A percentile compares a stretch with the other conserved stretches of the same genome.
phyloP scores from a whole-genome alignment of 1,140 invertebrate species.

The Drosophila simulans region DNA sequence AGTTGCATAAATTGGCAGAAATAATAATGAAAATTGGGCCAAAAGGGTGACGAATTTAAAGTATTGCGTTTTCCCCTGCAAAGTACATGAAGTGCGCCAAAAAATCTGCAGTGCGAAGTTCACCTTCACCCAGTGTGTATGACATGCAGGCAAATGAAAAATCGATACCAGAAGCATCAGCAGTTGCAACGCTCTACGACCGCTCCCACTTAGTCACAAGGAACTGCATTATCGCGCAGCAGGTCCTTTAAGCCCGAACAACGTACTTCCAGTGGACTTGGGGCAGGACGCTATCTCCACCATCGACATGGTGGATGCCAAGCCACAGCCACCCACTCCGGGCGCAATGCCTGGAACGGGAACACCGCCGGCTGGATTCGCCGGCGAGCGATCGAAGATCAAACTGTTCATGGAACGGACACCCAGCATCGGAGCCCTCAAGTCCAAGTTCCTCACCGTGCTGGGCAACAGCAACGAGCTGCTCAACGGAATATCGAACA shows the following conservation, averaged over 20 bases:
- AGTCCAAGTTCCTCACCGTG: constrained; percentile 85
- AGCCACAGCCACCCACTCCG: constrained; percentile 58
- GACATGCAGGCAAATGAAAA: constrained; percentile 53
- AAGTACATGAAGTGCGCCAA: constrained; percentile 35
- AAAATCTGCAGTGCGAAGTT: constrained; percentile 36
- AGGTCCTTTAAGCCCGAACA: not conserved
- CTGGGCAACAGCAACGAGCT: constrained; percentile 85
- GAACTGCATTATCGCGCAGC: constrained; percentile 3
- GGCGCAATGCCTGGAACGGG: constrained; percentile 55
- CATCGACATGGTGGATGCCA: constrained; percentile 64
- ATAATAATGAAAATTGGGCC: not conserved
- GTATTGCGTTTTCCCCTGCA: not conserved
- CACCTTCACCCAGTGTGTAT: constrained; percentile 30
- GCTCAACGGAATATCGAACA: constrained; percentile 85
- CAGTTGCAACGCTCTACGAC: constrained; percentile 15
- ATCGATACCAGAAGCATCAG: constrained; percentile 60
- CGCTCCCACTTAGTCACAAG: constrained; percentile 30
- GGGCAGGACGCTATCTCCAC: not conserved
- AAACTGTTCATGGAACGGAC: constrained; percentile 85
- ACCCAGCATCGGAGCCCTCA: constrained; percentile 83
- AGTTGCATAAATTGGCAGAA: constrained; percentile 18
- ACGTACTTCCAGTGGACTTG: not conserved
- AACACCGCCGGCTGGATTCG: constrained; percentile 67
- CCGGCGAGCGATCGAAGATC: constrained; percentile 83
- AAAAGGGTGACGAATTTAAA: not conserved